phyloP scores from a whole-genome alignment of 2,113 vertebrate genomes.

The Elgaria multicarinata region DNA sequence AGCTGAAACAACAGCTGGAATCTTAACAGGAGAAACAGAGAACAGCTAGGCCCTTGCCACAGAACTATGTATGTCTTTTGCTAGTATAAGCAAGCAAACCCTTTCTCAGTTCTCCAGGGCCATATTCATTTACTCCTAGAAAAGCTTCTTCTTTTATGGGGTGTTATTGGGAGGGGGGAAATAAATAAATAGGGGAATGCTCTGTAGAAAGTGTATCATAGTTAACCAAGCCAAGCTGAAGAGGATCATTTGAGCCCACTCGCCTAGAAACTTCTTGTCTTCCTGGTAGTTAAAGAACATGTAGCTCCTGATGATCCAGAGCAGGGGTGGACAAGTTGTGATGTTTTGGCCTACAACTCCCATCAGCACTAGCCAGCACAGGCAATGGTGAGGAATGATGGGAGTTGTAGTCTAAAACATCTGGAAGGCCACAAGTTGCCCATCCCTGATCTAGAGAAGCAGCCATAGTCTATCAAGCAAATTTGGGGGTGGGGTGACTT shows the following conservation, averaged over 20 bases:
- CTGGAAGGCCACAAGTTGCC: no score
- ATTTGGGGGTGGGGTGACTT: not conserved
- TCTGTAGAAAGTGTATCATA: rapidly evolving
- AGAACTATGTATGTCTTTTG: not conserved
- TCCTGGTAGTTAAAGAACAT: not conserved
- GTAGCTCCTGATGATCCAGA: not conserved
- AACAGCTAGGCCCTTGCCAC: not conserved
- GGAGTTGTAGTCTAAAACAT: not conserved
- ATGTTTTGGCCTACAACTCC: not conserved
- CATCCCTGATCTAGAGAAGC: no score
- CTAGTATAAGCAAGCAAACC: conserved; percentile 6
- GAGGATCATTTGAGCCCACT: no score
- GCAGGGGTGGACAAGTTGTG: not conserved
- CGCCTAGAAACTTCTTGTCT: not conserved
- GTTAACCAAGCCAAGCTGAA: not conserved
- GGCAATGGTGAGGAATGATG: not conserved
- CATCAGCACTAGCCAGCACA: not conserved
- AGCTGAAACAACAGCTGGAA: not conserved
- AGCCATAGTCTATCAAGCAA: not conserved
- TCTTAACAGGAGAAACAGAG: conserved; percentile 21
- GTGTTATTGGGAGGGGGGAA: not conserved
- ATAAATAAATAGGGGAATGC: not conserved
- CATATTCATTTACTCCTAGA: not conserved
- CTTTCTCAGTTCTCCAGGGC: not conserved
- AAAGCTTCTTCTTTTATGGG: conserved; percentile 16